Percentiles rank a stretch among this genome's conserved stretches.
These are phyloP conservation scores for Catalaphyllia jardinei DNA, from an alignment of 64 coral and sea anemone genomes.

Conservation along the genomic window DNA sequence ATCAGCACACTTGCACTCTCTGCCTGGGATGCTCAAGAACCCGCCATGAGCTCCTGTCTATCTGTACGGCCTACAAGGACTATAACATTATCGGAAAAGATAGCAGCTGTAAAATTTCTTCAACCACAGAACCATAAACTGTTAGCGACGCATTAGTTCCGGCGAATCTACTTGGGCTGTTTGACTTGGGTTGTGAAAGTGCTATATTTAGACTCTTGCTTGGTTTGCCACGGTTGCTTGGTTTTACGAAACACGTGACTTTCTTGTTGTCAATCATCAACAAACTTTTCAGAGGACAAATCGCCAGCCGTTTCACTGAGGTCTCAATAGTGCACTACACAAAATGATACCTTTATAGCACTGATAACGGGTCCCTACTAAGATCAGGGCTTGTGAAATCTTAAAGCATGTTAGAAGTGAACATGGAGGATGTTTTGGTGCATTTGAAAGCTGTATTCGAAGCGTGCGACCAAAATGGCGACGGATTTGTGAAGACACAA, in stretches of 20 bases:
- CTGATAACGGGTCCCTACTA: slow-evolving; percentile 32
- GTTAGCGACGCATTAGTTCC: no score
- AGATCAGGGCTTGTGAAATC: not conserved
- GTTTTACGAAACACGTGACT: slow-evolving; percentile 78
- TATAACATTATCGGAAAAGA: no score
- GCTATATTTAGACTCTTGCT: not conserved
- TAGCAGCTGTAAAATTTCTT: no score
- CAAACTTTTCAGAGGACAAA: slow-evolving; percentile 40
- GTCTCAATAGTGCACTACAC: slow-evolving; percentile 4
- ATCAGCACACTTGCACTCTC: no score
- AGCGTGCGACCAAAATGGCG: slow-evolving; percentile 96
- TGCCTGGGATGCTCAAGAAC: no score
- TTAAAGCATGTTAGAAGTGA: slow-evolving; percentile 39
- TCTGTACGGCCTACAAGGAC: no score
- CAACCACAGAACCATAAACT: no score
- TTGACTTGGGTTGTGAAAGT: no score
- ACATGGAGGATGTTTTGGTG: slow-evolving; percentile 55
- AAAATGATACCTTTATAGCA: slow-evolving; percentile 73
- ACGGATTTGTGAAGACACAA: slow-evolving; percentile 96
- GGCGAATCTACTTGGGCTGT: no score
- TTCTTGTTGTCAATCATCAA: slow-evolving; percentile 76
- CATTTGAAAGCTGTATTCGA: slow-evolving; percentile 94
- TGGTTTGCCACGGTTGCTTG: no score
- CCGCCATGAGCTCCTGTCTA: no score
- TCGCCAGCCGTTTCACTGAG: slow-evolving; percentile 18